Percentiles rank a stretch among this genome's conserved stretches.
Conservation (phyloP, 37 sponge, comb jelly and placozoan genomes). For the Dysidea cf. avara region DNA sequence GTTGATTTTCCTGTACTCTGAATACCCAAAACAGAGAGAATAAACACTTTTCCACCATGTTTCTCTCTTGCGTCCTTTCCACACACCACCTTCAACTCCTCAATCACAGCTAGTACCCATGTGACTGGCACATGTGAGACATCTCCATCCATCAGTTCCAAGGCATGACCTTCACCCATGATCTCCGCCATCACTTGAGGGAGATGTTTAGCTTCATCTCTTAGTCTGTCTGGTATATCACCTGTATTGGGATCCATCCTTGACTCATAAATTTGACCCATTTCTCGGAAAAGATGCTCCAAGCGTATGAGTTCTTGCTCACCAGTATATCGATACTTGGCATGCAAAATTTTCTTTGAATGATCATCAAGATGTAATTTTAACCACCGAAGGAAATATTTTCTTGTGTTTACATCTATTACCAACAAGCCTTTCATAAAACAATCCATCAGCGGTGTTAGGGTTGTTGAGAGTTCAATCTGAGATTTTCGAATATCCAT, state of each 20-base stretch:
- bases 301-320: too few species aligned
- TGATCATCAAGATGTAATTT: conserved; percentile 12
- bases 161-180: too few species aligned
- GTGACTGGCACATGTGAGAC: conserved; percentile 32
- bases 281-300: too few species aligned
- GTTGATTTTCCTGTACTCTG: conserved; percentile 51
- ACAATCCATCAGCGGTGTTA: background rate
- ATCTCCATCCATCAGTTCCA: too few species aligned
- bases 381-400: conserved; percentile 10
- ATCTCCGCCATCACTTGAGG: conserved; percentile 29
- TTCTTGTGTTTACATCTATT: background rate
- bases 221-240: too few species aligned
- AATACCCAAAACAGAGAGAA: conserved; percentile 23
- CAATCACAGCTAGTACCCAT: conserved; percentile 31
- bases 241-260: background rate
- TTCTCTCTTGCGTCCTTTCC: background rate
- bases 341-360: background rate
- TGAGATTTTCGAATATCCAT: conserved; percentile 1
- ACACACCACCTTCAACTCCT: background rate
- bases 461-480: background rate
- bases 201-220: background rate
- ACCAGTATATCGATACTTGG: background rate
- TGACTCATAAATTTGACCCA: conserved; percentile 16
- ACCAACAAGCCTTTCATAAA: background rate
- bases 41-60: background rate